Evolutionary conservation across 2,797 vertebrate species (phyloP).

Genomic region (Chromis chromis): DNA sequence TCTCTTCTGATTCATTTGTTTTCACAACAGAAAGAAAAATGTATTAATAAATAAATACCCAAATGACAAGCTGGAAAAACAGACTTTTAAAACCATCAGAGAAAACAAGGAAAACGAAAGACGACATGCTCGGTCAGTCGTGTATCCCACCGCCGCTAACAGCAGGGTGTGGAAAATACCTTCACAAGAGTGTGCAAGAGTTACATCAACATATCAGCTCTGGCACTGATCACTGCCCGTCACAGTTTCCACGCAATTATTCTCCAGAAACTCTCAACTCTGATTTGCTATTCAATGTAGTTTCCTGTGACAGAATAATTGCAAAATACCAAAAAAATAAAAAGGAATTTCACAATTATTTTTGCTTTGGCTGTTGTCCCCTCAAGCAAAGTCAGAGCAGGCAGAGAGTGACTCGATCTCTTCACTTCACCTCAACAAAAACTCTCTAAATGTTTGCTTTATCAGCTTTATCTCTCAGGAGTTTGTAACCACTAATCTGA

Average conservation of each 20-base stretch:
- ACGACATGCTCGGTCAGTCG: background rate
- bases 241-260: background rate
- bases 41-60: background rate
- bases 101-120: background rate
- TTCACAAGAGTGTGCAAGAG: conserved; percentile 44
- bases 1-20: no score
- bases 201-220: conserved; percentile 15
- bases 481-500: background rate
- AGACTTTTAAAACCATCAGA: background rate
- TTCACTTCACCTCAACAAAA: background rate
- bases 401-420: conserved; percentile 9
- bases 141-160: conserved; percentile 2
- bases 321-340: no score
- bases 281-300: background rate
- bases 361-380: background rate
- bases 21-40: background rate
- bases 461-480: no score
- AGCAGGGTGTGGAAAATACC: conserved; percentile 52
- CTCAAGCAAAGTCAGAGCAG: background rate
- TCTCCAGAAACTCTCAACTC: conserved; percentile 3
- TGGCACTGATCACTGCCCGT: background rate
- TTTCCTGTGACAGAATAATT: background rate
- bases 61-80: background rate
- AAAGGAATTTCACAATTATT: no score
- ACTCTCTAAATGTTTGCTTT: background rate